Percentiles rank a stretch among this genome's conserved stretches.
These are phyloP conservation scores for Idris sp. DNA, from an alignment of 1,140 invertebrate genomes.

Conservation along the genomic window DNA sequence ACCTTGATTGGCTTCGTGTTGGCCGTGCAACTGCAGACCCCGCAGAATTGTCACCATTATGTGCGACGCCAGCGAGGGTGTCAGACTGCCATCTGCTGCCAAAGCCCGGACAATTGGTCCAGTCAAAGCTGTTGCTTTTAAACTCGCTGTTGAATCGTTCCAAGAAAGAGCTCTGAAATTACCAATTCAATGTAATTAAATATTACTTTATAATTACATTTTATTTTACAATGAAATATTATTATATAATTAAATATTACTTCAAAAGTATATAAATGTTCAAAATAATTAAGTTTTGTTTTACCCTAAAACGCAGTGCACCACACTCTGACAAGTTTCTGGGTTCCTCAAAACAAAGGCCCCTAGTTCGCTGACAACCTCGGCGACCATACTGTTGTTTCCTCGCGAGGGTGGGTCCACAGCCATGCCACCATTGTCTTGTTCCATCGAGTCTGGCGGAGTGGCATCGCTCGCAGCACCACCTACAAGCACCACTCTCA, in stretches of 20 bases:
- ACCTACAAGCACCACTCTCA: slow-evolving; percentile 84
- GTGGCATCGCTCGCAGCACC: slow-evolving; percentile 76
- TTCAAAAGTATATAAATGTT: slow-evolving; percentile 1
- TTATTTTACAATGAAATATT: no score
- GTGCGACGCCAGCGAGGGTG: slow-evolving; percentile 82
- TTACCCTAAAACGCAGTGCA: slow-evolving; percentile 82
- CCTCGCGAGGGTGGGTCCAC: slow-evolving; percentile 80
- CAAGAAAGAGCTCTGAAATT: slow-evolving; percentile 85
- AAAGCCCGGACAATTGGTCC: slow-evolving; percentile 82
- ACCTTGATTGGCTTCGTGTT: slow-evolving; percentile 90
- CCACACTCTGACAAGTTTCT: slow-evolving; percentile 82
- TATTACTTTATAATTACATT: no score
- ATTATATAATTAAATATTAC: no score
- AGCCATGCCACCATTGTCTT: slow-evolving; percentile 81
- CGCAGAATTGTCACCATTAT: slow-evolving; percentile 86
- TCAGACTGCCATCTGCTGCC: slow-evolving; percentile 80
- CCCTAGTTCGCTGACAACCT: slow-evolving; percentile 87
- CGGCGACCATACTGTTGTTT: slow-evolving; percentile 80
- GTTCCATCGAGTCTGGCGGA: slow-evolving; percentile 82
- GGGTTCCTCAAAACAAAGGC: slow-evolving; percentile 82
- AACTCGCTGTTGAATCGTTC: slow-evolving; percentile 88
- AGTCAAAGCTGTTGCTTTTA: slow-evolving; percentile 86
- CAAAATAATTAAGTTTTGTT: slow-evolving; percentile 32
- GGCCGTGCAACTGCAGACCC: slow-evolving; percentile 87
- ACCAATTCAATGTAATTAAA: no score